Evolutionary conservation across 2,888 invertebrate species (phyloP), one percentile per base, ranked within the genome.

Genomic region (Callinectes sapidus): DNA sequence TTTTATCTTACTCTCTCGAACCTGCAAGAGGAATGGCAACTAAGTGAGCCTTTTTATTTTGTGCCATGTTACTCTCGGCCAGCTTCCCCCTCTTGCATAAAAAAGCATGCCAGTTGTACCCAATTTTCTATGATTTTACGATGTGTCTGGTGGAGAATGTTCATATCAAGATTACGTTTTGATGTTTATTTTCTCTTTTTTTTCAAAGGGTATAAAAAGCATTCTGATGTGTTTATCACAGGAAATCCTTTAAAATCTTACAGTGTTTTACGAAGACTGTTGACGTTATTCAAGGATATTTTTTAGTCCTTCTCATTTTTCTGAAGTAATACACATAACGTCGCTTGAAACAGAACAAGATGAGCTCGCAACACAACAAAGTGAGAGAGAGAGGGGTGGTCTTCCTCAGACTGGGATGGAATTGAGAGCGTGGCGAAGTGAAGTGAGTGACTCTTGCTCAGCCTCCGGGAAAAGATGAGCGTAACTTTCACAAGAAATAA

Each of bases 381-480:
- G 61, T 23, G 61, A 2, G 18, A 61, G 23, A 1, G 61, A 1
- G 61, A 61, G 61, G 16, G 61, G 18, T 18, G 61, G 61, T 18
- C 18, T 23, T 61, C 61, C 23, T 23, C 5, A 61, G 2, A 16
- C 18, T 61, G 61, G 61, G 61, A 61, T 61, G 2, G 61, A 61
- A 61, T 0, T 61, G 2, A 61, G 61, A 71, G 28, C 71, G 28
- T 8, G 28, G 71, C 35, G 81, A 81, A 81, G 81, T 28, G 81
- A 81, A 81, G 81, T 35, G 14, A 10, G 35, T 16, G 81, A 81
- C 10, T 81, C 81, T 81, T 35, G 81, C 32, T 35, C 32, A 32
- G 81, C 16, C 81, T 32, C 81, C 35, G 81, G 81, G 35, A 81
- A 81, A 81, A 81, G 32, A 13, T n/a, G 81, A 81, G 81, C 28